phyloP scores from a whole-genome alignment of 2,888 invertebrate genomes.

The Nephrotoma guestfalica region DNA sequence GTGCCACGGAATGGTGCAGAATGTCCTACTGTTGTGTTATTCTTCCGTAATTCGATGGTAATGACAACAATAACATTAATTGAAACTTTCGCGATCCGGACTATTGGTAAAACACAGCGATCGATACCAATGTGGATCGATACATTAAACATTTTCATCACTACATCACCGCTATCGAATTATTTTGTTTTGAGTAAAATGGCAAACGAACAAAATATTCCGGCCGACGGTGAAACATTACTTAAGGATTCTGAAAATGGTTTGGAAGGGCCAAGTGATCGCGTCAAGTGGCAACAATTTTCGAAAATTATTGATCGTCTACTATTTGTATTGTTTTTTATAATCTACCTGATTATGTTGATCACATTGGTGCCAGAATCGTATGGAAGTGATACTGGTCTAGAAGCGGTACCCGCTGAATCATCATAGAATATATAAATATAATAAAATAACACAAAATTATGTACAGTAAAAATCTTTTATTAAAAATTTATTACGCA shows the following conservation, averaged over 20 bases:
- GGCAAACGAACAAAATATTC: not conserved
- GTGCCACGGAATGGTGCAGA: constrained; percentile 44
- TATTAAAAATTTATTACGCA: not conserved
- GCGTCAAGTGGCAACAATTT: constrained; percentile 7
- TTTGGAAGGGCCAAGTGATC: not conserved
- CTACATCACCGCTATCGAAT: not conserved
- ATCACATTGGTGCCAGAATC: constrained; percentile 9
- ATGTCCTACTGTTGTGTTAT: constrained; percentile 37
- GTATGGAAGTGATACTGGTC: not conserved
- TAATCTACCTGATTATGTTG: constrained; percentile 9
- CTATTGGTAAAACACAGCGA: constrained; percentile 7
- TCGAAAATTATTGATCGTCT: constrained; percentile 11
- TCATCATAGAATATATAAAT: not conserved
- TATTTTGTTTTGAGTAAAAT: not conserved
- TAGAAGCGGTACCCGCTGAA: not conserved
- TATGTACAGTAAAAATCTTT: not conserved
- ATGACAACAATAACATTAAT: constrained; percentile 12
- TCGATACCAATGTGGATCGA: constrained; percentile 12
- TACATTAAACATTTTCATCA: constrained; percentile 3
- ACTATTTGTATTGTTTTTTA: constrained; percentile 8
- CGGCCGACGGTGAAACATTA: not conserved
- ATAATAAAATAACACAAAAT: not conserved
- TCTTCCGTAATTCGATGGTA: constrained; percentile 14
- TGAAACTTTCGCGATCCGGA: constrained; percentile 12
- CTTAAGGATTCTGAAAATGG: not conserved